Evolutionary conservation across 2,797 vertebrate genomes (phyloP).

Genomic region (Lepidocolaptes lacrymiger): DNA sequence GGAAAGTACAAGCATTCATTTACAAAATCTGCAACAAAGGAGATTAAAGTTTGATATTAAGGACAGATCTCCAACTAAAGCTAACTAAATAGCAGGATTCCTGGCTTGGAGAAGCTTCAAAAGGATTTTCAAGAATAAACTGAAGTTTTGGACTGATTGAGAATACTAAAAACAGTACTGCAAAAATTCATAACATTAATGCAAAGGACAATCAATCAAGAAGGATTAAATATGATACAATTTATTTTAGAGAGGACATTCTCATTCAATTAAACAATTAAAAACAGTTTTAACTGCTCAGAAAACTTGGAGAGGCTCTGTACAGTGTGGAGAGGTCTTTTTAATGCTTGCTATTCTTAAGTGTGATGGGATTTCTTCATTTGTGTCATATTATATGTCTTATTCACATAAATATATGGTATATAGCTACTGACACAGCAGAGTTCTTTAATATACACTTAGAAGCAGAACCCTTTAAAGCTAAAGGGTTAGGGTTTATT

Average conservation of each 20-base stretch:
- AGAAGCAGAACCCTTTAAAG: background rate
- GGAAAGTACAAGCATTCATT: background rate
- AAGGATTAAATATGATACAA: background rate
- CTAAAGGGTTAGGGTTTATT: background rate
- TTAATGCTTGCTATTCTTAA: background rate
- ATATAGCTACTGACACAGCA: background rate
- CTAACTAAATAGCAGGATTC: background rate
- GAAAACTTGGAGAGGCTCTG: background rate
- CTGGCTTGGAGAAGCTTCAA: background rate
- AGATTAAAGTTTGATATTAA: background rate
- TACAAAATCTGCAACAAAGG: background rate
- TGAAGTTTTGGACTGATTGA: background rate
- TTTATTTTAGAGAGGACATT: background rate
- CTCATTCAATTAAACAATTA: background rate
- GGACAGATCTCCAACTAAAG: background rate
- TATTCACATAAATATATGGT: background rate
- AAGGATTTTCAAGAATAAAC: constrained; percentile 4
- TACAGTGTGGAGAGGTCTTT: background rate
- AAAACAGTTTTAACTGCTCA: background rate
- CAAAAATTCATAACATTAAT: background rate
- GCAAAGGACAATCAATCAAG: background rate
- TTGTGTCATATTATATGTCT: background rate
- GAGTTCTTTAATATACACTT: background rate
- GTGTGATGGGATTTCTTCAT: background rate
- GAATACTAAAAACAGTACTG: background rate